A percentile compares a stretch with the other conserved stretches of the same genome.
These are phyloP conservation scores for Tubulanus polymorphus DNA, from an alignment of 2,888 invertebrate species.

Conservation along the genomic window DNA sequence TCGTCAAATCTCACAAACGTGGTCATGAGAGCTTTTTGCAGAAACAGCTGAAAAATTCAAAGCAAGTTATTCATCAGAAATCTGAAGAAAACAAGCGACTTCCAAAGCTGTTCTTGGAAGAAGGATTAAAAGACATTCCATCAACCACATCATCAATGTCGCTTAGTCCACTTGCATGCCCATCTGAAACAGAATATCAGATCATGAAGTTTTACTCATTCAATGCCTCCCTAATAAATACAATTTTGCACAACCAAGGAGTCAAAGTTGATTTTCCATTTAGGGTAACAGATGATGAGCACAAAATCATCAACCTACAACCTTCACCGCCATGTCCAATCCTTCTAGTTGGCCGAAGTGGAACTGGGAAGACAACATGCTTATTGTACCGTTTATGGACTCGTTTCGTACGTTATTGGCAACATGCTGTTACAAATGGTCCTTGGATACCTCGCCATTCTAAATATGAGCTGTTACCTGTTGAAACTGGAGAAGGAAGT, in stretches of 20 bases:
- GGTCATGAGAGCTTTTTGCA: slow-evolving; percentile 32
- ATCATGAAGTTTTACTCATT: slow-evolving; percentile 45
- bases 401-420: slow-evolving; percentile 36
- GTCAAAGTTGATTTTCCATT: slow-evolving; percentile 42
- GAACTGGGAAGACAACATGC: slow-evolving; percentile 46
- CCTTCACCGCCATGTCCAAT: slow-evolving; percentile 26
- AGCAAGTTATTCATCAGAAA: neutral
- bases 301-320: slow-evolving; percentile 35
- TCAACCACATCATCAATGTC: too few relatives aligned
- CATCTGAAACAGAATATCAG: slow-evolving; percentile 36
- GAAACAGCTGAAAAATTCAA: slow-evolving; percentile 2
- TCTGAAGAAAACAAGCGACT: slow-evolving; percentile 10
- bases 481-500: slow-evolving; percentile 4
- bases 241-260: slow-evolving; percentile 29
- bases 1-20: slow-evolving; percentile 32
- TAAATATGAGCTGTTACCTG: slow-evolving; percentile 8
- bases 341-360: slow-evolving; percentile 43
- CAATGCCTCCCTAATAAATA: slow-evolving; percentile 31
- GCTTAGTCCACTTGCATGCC: slow-evolving; percentile 23
- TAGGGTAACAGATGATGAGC: slow-evolving; percentile 40
- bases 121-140: too few relatives aligned
- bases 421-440: slow-evolving; percentile 25
- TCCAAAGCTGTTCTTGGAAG: slow-evolving; percentile 9
- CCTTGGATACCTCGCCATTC: slow-evolving; percentile 25
- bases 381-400: slow-evolving; percentile 43